These are phyloP conservation scores for Melinaea marsaeus DNA, from an alignment of 2,888 invertebrate genomes.

Conservation along the genomic window DNA sequence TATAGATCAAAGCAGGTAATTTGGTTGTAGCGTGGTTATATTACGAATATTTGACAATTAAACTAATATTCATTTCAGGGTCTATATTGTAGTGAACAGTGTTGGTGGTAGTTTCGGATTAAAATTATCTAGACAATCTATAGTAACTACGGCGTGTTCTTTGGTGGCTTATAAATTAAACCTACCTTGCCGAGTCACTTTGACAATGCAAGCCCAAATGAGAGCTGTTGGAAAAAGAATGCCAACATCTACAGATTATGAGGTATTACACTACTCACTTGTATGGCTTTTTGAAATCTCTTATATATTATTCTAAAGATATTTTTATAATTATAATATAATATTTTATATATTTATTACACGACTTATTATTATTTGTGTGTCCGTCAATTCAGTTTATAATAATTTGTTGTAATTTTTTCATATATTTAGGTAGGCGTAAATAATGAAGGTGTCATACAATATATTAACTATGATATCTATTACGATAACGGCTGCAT, in stretches of 20 bases:
- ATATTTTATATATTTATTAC: background rate
- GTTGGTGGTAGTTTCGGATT: slow-evolving; percentile 82
- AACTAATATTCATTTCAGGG: slow-evolving; percentile 35
- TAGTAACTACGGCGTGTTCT: slow-evolving; percentile 81
- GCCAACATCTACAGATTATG: slow-evolving; percentile 80
- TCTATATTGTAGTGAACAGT: slow-evolving; percentile 48
- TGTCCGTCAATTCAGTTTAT: too few relatives aligned
- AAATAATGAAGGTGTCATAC: slow-evolving; percentile 66
- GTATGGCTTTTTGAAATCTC: too few relatives aligned
- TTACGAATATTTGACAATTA: background rate
- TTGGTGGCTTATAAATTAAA: slow-evolving; percentile 81
- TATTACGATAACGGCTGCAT: slow-evolving; percentile 70
- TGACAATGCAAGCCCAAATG: slow-evolving; percentile 86
- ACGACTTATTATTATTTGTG: background rate
- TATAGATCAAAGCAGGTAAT: slow-evolving; percentile 27
- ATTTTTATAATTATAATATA: background rate
- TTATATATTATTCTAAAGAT: too few relatives aligned
- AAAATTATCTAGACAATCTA: slow-evolving; percentile 81
- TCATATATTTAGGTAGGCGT: slow-evolving; percentile 41
- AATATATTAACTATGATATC: slow-evolving; percentile 64
- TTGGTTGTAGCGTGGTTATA: background rate
- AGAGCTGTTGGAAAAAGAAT: slow-evolving; percentile 82
- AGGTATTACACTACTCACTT: slow-evolving; percentile 57
- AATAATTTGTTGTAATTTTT: too few relatives aligned
- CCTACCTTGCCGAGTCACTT: slow-evolving; percentile 83